These are phyloP conservation scores for Omphaloscelis lunosa DNA, from an alignment of 2,888 invertebrate species.

Conservation along the genomic window DNA sequence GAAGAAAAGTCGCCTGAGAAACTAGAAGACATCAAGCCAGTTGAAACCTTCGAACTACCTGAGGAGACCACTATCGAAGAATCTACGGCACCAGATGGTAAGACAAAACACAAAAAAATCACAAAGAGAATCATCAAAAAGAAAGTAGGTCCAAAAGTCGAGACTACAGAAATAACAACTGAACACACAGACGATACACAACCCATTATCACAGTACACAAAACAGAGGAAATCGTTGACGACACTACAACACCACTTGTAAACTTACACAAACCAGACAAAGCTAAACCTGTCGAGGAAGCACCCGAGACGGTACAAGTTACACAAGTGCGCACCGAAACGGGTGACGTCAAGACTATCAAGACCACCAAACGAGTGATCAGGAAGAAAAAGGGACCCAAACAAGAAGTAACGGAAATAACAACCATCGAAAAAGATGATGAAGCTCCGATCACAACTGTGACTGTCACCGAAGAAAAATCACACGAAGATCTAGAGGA, in stretches of 20 bases:
- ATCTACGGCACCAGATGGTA: slow-evolving; percentile 24
- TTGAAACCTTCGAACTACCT: slow-evolving; percentile 25
- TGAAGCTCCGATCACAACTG: slow-evolving; percentile 28
- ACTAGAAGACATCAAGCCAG: neutral
- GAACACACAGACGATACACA: neutral
- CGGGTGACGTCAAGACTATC: slow-evolving; percentile 71
- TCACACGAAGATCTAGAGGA: slow-evolving; percentile 68
- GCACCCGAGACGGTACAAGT: slow-evolving; percentile 19
- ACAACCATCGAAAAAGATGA: slow-evolving; percentile 31
- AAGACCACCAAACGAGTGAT: slow-evolving; percentile 73
- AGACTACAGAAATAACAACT: neutral
- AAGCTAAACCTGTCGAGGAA: slow-evolving; percentile 63
- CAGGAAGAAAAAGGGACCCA: slow-evolving; percentile 62
- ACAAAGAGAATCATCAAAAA: slow-evolving; percentile 2
- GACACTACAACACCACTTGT: slow-evolving; percentile 13
- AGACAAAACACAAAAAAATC: slow-evolving; percentile 10
- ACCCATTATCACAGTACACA: slow-evolving; percentile 3
- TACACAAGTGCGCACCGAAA: slow-evolving; percentile 52
- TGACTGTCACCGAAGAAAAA: slow-evolving; percentile 54
- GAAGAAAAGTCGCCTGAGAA: slow-evolving; percentile 69
- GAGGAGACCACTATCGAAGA: slow-evolving; percentile 27
- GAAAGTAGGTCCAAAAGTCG: neutral
- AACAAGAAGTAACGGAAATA: slow-evolving; percentile 67
- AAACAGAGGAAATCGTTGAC: neutral
- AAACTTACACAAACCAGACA: slow-evolving; percentile 55